Base-by-base conservation (phyloP, 2,113 vertebrate genomes). In the Carassius carassius region DNA sequence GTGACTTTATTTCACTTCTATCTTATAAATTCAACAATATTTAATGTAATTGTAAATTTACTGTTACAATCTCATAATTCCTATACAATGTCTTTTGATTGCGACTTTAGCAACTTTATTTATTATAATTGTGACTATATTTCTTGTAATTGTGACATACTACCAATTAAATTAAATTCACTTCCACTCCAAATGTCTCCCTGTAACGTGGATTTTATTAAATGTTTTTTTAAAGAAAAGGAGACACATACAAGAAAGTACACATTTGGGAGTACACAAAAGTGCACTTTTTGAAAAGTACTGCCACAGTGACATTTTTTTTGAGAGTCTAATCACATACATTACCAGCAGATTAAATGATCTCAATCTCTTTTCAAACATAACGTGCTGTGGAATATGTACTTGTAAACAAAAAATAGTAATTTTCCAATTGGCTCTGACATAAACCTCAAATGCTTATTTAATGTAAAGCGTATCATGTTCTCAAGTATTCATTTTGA, bases 401-500 rank as follows among this genome's bases (percentile, higher is more conserved):
- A 67, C 77, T 70, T 78, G 29, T 83, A 63, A 65, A 81, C 76
- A 74, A 32, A 86, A 69, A 83, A 37, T 54, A 9, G 41, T 56
- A 5, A 17, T 85, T 72, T 85, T 78, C 19, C 49, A 62, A 17
- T 41, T 69, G 44, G 56, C 32, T 56, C 19, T 19, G 67, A 79
- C 49, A 23, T 29, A 83, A 44, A 62, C 72, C 76, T 70, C 70
- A 49, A 49, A 49, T 47, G 67, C 81, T 69, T 83, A 49, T 72
- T 54, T 84, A 56, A 84, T 78, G 49, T 67, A 35, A 67, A 78
- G 7, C 10, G 3, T 85, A 73, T 78, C 72, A 62, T 81, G 25
- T 86, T 86, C 37, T 51, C 83, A 49, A 35, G 47, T 84, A 79
- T 86, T 86, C 76, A 65, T 73, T 80, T 47, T 77, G 74, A 78